A percentile compares a stretch with the other conserved stretches of the same genome.
Conservation (phyloP, 2,888 invertebrate species). For the Plebejus melissa region DNA sequence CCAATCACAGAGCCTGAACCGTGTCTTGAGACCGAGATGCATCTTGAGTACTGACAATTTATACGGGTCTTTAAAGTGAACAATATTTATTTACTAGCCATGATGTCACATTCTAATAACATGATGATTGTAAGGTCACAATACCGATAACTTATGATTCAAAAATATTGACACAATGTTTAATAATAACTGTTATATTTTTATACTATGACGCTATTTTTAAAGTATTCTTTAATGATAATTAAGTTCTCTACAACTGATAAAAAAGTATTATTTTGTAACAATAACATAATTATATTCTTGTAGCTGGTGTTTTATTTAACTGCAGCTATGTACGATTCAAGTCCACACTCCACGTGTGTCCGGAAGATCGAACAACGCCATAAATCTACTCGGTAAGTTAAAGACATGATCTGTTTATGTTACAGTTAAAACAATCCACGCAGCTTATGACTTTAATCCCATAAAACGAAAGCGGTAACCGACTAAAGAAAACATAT, state of each 20-base stretch:
- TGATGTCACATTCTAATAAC: too few relatives aligned
- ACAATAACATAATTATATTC: too few relatives aligned
- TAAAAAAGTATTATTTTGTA: too few relatives aligned
- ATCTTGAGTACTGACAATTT: too few relatives aligned
- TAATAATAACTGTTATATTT: background rate
- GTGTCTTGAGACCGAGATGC: too few relatives aligned
- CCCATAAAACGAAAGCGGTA: conserved; percentile 17
- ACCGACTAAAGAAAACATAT: conserved; percentile 24
- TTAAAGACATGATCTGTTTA: background rate
- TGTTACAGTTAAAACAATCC: conserved; percentile 7
- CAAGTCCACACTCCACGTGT: background rate
- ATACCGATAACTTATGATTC: background rate
- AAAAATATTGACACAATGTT: conserved; percentile 6
- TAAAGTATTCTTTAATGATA: background rate
- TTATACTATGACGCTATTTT: background rate
- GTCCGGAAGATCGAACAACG: background rate
- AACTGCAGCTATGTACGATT: background rate
- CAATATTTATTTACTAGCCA: too few relatives aligned
- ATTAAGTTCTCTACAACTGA: too few relatives aligned
- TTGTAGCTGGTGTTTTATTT: too few relatives aligned
- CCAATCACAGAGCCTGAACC: too few relatives aligned
- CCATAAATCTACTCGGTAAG: conserved; percentile 3
- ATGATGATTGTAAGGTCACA: too few relatives aligned
- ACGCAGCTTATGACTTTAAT: conserved; percentile 20
- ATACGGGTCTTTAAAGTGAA: too few relatives aligned